A percentile compares a stretch with the other conserved stretches of the same genome.
phyloP scores from a whole-genome alignment of 2,888 invertebrate species.

The Helleia helle region DNA sequence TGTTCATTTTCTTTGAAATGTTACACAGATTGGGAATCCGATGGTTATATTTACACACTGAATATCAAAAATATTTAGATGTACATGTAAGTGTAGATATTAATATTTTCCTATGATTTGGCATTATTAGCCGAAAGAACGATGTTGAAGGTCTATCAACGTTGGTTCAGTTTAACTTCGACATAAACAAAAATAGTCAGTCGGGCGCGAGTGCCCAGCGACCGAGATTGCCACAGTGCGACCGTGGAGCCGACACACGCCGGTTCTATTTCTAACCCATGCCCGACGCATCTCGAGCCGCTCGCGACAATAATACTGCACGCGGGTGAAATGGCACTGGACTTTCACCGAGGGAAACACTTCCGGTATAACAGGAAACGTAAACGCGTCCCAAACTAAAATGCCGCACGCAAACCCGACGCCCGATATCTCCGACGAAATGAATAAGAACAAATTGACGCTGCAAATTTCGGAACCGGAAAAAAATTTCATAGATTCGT shows the following conservation, averaged over 20 bases:
- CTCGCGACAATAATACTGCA: slow-evolving; percentile 57
- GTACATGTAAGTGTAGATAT: too few relatives aligned
- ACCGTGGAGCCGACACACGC: slow-evolving; percentile 64
- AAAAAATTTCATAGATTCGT: too few relatives aligned
- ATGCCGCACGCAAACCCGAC: slow-evolving; percentile 50
- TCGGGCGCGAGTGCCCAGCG: slow-evolving; percentile 61
- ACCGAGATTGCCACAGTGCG: slow-evolving; percentile 69
- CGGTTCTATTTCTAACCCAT: slow-evolving; percentile 69
- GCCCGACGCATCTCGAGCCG: slow-evolving; percentile 54
- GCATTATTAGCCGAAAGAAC: neutral
- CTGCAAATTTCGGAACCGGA: slow-evolving; percentile 50
- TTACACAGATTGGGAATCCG: too few relatives aligned
- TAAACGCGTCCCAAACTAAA: slow-evolving; percentile 37
- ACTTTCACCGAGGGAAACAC: slow-evolving; percentile 55
- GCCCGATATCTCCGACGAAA: slow-evolving; percentile 29
- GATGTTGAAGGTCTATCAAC: slow-evolving; percentile 55
- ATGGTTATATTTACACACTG: too few relatives aligned
- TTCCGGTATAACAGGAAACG: slow-evolving; percentile 61
- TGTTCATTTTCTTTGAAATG: too few relatives aligned
- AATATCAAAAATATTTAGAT: too few relatives aligned
- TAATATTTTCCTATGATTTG: neutral
- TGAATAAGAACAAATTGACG: slow-evolving; percentile 34
- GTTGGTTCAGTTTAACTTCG: slow-evolving; percentile 63
- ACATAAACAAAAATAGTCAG: slow-evolving; percentile 70
- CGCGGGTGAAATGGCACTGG: slow-evolving; percentile 70